Conservation (phyloP, 2,888 invertebrate genomes). For the Crematogaster levior region DNA sequence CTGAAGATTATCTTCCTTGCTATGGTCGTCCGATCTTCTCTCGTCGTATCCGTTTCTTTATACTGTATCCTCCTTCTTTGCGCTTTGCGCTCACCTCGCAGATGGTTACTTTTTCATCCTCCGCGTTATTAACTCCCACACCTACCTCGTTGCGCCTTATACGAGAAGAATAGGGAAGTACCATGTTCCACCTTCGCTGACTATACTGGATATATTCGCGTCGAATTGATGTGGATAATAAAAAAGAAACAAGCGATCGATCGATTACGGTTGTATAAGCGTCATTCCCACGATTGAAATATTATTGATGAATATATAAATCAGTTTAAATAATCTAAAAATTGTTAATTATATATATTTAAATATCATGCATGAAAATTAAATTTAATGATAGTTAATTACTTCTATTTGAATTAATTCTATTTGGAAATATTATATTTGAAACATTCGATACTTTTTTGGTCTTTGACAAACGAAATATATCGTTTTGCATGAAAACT, state of each 20-base stretch:
- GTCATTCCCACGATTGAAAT: neutral
- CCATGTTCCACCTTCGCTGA: constrained; percentile 37
- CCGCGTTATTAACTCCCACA: constrained; percentile 68
- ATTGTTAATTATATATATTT: neutral
- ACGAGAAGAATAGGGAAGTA: constrained; percentile 45
- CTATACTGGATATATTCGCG: neutral
- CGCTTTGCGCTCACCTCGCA: constrained; percentile 19
- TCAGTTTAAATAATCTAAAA: neutral
- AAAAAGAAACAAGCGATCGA: neutral
- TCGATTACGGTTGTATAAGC: neutral
- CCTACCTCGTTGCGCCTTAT: constrained; percentile 50
- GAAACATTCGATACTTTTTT: neutral
- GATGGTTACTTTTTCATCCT: constrained; percentile 62
- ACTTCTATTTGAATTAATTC: no score
- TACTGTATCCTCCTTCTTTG: neutral
- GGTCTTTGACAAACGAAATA: neutral
- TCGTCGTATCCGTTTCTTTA: constrained; percentile 30
- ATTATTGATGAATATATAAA: neutral
- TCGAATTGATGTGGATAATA: neutral
- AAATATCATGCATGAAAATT: neutral
- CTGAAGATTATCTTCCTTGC: constrained; percentile 66
- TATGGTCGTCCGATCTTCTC: constrained; percentile 48
- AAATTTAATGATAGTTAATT: neutral
- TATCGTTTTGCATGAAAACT: neutral
- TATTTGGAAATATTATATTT: no score